Evolutionary conservation across 2,888 invertebrate species (phyloP).

Genomic region (Nymphalis polychloros): DNA sequence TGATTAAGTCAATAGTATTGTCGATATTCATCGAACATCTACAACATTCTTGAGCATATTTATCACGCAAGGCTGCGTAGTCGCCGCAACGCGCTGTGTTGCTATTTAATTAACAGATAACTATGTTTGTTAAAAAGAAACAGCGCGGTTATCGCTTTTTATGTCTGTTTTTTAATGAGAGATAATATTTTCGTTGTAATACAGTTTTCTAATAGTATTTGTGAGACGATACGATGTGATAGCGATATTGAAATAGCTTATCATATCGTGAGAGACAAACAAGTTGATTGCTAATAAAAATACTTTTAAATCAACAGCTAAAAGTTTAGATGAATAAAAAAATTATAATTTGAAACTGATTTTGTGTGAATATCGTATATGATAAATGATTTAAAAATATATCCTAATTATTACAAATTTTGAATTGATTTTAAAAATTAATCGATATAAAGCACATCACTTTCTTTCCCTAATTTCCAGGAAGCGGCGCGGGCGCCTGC

Average conservation of each 20-base stretch:
- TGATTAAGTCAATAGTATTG: slow-evolving; percentile 34
- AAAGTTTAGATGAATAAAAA: not conserved
- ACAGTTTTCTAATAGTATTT: slow-evolving; percentile 45
- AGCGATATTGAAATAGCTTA: slow-evolving; percentile 13
- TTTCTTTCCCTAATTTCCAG: slow-evolving; percentile 74
- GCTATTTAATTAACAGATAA: slow-evolving; percentile 59
- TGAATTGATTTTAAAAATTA: slow-evolving; percentile 28
- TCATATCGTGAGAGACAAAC: slow-evolving; percentile 7
- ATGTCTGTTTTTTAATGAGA: slow-evolving; percentile 31
- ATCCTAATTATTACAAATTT: not conserved
- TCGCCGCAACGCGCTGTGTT: slow-evolving; percentile 39
- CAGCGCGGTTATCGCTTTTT: slow-evolving; percentile 30
- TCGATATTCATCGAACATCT: slow-evolving; percentile 35
- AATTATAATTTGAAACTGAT: not conserved
- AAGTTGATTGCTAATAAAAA: slow-evolving; percentile 15
- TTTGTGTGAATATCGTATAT: not conserved
- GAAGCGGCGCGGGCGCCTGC: slow-evolving; percentile 77
- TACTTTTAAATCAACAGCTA: not conserved
- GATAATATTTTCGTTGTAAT: slow-evolving; percentile 33
- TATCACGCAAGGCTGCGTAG: slow-evolving; percentile 35
- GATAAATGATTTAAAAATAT: not conserved
- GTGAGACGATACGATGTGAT: slow-evolving; percentile 21
- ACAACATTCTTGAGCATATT: slow-evolving; percentile 40
- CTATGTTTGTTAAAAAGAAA: slow-evolving; percentile 51
- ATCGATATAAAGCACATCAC: slow-evolving; percentile 49